These are phyloP conservation scores for Cataglyphis rosenhaueri DNA, from an alignment of 2,888 invertebrate genomes.

Conservation along the genomic window DNA sequence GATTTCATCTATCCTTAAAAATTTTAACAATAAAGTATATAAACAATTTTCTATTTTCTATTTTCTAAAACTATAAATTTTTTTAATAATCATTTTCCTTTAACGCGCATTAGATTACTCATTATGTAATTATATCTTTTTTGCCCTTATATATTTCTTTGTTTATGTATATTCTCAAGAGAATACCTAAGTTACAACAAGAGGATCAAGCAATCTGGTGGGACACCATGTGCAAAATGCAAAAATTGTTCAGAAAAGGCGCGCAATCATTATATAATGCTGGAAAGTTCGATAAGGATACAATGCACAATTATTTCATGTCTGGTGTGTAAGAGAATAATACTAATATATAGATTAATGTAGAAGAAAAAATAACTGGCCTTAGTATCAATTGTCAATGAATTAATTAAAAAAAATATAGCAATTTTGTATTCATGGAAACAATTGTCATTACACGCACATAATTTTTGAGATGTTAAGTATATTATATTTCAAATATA, in stretches of 20 bases:
- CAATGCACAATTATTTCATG: conserved; percentile 99
- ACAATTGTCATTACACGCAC: neutral
- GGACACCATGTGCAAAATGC: conserved; percentile 98
- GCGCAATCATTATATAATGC: conserved; percentile 93
- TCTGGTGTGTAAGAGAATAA: conserved; percentile 89
- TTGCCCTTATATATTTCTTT: conserved; percentile 15
- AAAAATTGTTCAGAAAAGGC: conserved; percentile 96
- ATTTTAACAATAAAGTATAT: conserved; percentile 97
- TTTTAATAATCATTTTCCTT: neutral
- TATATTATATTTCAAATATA: neutral
- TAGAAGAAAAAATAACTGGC: neutral
- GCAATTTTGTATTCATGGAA: neutral
- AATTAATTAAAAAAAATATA: neutral
- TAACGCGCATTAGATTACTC: neutral
- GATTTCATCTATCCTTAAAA: conserved; percentile 97
- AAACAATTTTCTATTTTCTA: conserved; percentile 56
- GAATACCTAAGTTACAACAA: conserved; percentile 97
- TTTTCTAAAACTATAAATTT: neutral
- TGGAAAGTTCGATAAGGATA: conserved; percentile 95
- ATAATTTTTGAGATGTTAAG: neutral
- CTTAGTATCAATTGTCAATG: neutral
- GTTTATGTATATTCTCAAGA: conserved; percentile 85
- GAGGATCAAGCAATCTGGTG: conserved; percentile 99
- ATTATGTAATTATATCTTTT: conserved; percentile 10
- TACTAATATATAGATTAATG: neutral